Evolutionary conservation across 2,113 vertebrate species (phyloP), one percentile per base, ranked within the genome.

Genomic region (Bujurquina vittata): DNA sequence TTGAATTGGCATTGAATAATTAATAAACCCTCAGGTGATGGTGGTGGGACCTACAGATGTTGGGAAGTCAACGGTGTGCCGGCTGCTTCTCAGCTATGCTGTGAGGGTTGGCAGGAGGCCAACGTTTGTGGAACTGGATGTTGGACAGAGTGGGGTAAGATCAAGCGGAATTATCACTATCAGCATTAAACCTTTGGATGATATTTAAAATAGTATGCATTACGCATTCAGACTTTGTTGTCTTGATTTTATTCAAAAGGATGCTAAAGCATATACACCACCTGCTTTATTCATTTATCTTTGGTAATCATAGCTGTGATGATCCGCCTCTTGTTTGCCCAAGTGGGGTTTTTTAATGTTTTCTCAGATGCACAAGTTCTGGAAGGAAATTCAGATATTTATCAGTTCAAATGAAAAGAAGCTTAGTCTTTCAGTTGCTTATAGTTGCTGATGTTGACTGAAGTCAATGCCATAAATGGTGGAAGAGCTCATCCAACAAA

Each of bases 11-110:
- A 1, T 1, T 56, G 2, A 62, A 17, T 69, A 7, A 67, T 75
- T 8, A 4, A 52, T 73, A 4, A 14, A 33, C 43, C 57, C 63
- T 65, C 85, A 96, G 96, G 98, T 99, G 83, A 98, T 99, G 97
- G 97, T 99, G 6, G 98, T 98, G 92, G 98, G 26, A 93, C 98
- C 98, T 31, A 97, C 97, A 0, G 98, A 99, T 22, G 98, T 99
- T 87, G 98, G 98, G 63, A 99, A 99, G 89, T 97, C 98, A 3
- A 99, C 98, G 0, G 96, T 99, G 60, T 97, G 97, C 67, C 95
- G 97, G 12, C 65, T 99, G 55, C 94, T 99, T 43, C 96, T 99
- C 77, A 99, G 97, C 92, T 99, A 99, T 0, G 98, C 97, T 0
- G 98, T 99, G 58, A 97, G 98, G n/a, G 91, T 98, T 88, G 98